These are phyloP conservation scores for Mastomys natalensis DNA, from an alignment of 2,113 vertebrate genomes.

Conservation along the genomic window DNA sequence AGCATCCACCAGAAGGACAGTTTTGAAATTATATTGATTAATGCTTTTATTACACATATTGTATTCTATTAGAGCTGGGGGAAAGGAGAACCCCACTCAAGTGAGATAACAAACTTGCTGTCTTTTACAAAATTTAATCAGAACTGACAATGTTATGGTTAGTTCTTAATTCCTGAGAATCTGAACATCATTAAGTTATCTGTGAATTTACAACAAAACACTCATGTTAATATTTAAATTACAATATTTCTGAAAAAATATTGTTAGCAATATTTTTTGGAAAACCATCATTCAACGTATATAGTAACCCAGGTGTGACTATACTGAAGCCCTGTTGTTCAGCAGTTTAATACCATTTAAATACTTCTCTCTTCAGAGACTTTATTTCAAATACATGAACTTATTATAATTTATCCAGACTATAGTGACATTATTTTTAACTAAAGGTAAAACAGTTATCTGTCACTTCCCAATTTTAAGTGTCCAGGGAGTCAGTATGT, in stretches of 20 bases:
- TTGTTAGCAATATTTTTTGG: constrained; percentile 77
- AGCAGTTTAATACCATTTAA: constrained; percentile 53
- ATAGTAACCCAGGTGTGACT: constrained; percentile 62
- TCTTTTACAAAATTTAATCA: constrained; percentile 83
- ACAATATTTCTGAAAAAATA: constrained; percentile 69
- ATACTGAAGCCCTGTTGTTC: constrained; percentile 70
- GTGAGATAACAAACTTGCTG: constrained; percentile 84
- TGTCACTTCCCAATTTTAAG: neutral
- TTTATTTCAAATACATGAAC: constrained; percentile 34
- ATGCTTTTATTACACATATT: constrained; percentile 82
- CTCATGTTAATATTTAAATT: constrained; percentile 73
- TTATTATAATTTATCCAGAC: constrained; percentile 24
- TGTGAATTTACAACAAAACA: constrained; percentile 75
- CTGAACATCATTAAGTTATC: constrained; percentile 83
- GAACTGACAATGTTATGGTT: constrained; percentile 84
- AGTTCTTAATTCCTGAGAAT: constrained; percentile 90
- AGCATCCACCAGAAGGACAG: constrained; percentile 68
- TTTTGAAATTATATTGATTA: constrained; percentile 87
- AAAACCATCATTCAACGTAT: constrained; percentile 72
- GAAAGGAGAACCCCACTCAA: constrained; percentile 60
- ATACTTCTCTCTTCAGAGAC: constrained; percentile 42
- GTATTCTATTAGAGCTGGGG: constrained; percentile 78
- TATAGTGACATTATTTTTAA: constrained; percentile 55
- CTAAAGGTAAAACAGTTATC: constrained; percentile 39
- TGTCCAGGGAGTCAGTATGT: constrained; percentile 10